A percentile compares a stretch with the other conserved stretches of the same genome.
phyloP scores from a whole-genome alignment of 2,113 vertebrate species.

The Nymphicus hollandicus region DNA sequence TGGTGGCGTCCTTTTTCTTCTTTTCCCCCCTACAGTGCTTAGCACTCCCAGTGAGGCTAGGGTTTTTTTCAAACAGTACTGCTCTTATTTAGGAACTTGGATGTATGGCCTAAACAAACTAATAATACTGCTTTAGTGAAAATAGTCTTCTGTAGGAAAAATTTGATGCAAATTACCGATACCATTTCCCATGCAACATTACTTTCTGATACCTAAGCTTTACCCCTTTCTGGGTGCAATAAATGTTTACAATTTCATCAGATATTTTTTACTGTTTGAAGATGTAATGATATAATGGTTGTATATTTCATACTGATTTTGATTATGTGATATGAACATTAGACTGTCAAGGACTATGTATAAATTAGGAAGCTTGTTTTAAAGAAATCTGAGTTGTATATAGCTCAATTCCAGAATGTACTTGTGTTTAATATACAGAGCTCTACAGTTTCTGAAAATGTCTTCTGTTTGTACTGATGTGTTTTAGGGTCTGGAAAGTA shows the following conservation, averaged over 20 bases:
- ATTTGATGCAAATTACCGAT: background rate
- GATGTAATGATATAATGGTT: background rate
- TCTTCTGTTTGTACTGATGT: background rate
- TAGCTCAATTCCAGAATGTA: background rate
- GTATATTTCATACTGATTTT: background rate
- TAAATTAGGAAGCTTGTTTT: background rate
- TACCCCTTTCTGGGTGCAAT: background rate
- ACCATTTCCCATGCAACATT: background rate
- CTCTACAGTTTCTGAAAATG: background rate
- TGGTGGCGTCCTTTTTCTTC: background rate
- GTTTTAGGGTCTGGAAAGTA: constrained; percentile 91
- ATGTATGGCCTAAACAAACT: background rate
- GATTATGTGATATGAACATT: background rate
- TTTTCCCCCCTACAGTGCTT: background rate
- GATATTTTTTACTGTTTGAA: background rate
- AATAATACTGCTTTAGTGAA: background rate
- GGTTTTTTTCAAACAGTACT: background rate
- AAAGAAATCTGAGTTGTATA: background rate
- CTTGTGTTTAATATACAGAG: background rate
- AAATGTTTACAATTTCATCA: background rate
- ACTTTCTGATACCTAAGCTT: background rate
- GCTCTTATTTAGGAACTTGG: background rate
- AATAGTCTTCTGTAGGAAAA: background rate
- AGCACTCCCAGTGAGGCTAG: background rate
- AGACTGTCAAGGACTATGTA: background rate